These are phyloP conservation scores for Campodea augens DNA, from an alignment of 1,140 invertebrate genomes.

Conservation along the genomic window DNA sequence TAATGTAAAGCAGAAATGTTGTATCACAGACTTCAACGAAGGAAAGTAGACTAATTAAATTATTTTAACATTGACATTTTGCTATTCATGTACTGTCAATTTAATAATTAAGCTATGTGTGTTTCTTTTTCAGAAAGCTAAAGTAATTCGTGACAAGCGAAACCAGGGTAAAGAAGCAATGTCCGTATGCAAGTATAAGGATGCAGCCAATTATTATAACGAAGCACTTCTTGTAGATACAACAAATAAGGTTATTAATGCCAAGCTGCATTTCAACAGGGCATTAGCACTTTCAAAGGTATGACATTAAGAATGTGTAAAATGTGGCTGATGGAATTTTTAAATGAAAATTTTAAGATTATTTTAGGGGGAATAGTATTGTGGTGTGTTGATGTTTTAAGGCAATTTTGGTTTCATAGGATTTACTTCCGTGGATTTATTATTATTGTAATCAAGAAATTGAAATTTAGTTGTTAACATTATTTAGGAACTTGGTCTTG, in stretches of 20 bases:
- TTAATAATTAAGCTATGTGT: constrained; percentile 5
- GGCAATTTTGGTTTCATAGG: too few species aligned
- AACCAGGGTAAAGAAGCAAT: constrained; percentile 79
- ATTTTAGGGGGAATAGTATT: too few species aligned
- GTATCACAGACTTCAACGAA: not conserved
- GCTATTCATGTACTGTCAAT: not conserved
- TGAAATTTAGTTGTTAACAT: too few species aligned
- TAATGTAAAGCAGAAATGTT: not conserved
- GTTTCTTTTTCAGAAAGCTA: constrained; percentile 43
- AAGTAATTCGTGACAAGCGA: constrained; percentile 70
- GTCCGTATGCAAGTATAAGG: constrained; percentile 50
- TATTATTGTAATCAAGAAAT: too few species aligned
- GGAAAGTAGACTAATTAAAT: too few species aligned
- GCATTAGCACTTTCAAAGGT: constrained; percentile 65
- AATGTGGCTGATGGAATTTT: too few species aligned
- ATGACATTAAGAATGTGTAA: too few species aligned
- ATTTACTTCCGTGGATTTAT: too few species aligned
- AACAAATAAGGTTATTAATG: constrained; percentile 64
- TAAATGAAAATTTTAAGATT: too few species aligned
- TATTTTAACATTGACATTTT: too few species aligned
- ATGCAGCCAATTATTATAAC: constrained; percentile 64
- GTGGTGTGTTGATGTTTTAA: too few species aligned
- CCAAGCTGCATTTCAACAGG: constrained; percentile 78
- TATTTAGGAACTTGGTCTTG: too few species aligned
- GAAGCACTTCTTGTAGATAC: constrained; percentile 70